Base-by-base conservation (phyloP, 2,113 vertebrate species). In the Setophaga petechia region DNA sequence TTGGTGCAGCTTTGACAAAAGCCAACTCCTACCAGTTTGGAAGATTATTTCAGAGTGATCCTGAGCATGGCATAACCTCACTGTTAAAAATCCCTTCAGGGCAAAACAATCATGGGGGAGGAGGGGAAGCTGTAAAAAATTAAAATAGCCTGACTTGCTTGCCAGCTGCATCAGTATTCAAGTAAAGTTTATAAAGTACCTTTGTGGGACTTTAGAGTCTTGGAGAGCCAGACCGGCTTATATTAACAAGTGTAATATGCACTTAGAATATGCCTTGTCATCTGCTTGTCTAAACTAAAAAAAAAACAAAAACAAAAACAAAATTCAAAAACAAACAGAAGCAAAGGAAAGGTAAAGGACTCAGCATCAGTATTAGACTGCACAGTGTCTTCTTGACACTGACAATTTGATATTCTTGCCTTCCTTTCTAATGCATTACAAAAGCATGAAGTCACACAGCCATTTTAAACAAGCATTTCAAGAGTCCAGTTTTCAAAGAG, bases 171-270 rank as follows among this genome's bases (percentile, higher is more conserved):
- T 88, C 82, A 74, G 51, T 88, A 90, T 96, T 97, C 96, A 97
- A 97, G 96, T 97, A 96, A 92, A 89, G 78, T 96, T 94, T 95
- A 93, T 95, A 94, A 95, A 96, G 94, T 96, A 95, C 91, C 94
- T 94, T 88, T 31, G 59, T 68, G 59, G 86, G 61, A 95, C 72
- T 90, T 94, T 2, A 68, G 65, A 72, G 84, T 84, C 95, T 77
- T 81, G 58, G 54, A 94, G 84, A 80, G 91, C 79, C 93, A 89
- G 92, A 91, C 54, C 1, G 3, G 66, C 95, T 94, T 95, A 87
- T 71, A 89, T 46, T 79, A 93, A 91, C 62, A 93, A 75, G 54
- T 89, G 67, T 85, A 94, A 85, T 83, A 89, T 7, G 73, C 86
- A 89, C 88, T 91, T 92, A 78, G 81, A 93, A 95, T 87, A 46